These are phyloP conservation scores for Takifugu rubripes DNA, from an alignment of 2,797 vertebrate genomes.

Conservation along the genomic window DNA sequence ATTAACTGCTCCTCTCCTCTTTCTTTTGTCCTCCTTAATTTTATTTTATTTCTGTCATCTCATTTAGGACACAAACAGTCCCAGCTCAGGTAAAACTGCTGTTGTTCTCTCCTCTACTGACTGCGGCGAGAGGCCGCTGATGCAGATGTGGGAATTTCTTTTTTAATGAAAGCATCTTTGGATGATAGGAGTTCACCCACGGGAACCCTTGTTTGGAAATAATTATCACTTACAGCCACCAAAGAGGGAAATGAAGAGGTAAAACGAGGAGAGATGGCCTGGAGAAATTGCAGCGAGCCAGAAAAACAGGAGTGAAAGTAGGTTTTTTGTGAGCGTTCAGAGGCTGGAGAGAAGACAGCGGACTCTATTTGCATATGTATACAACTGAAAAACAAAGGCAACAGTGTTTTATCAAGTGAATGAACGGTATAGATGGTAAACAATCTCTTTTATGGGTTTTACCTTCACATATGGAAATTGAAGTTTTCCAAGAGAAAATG, in stretches of 20 bases:
- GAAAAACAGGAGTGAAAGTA: conserved; percentile 4
- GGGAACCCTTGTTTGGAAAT: conserved; percentile 73
- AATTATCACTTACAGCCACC: conserved; percentile 73
- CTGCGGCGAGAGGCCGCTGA: conserved; percentile 36
- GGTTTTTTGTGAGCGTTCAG: conserved; percentile 22
- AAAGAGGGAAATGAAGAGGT: conserved; percentile 15
- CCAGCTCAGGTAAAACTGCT: conserved; percentile 17
- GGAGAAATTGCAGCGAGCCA: background rate
- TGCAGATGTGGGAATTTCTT: conserved; percentile 62
- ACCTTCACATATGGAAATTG: too few relatives aligned
- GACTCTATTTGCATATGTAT: background rate
- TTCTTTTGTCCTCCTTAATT: conserved; percentile 11
- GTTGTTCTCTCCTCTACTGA: conserved; percentile 3
- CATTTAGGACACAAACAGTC: conserved; percentile 34
- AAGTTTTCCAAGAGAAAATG: too few relatives aligned
- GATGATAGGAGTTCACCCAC: conserved; percentile 57
- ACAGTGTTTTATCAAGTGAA: too few relatives aligned
- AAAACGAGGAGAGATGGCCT: conserved; percentile 9
- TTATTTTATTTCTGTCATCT: conserved; percentile 24
- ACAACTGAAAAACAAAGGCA: background rate
- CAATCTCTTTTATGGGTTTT: too few relatives aligned
- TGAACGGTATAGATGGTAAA: too few relatives aligned
- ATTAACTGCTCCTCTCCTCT: conserved; percentile 24
- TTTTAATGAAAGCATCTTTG: conserved; percentile 66
- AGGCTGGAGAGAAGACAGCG: background rate